Base-by-base conservation (phyloP, 2,888 invertebrate species). In the Hydrotaea cyrtoneurina region DNA sequence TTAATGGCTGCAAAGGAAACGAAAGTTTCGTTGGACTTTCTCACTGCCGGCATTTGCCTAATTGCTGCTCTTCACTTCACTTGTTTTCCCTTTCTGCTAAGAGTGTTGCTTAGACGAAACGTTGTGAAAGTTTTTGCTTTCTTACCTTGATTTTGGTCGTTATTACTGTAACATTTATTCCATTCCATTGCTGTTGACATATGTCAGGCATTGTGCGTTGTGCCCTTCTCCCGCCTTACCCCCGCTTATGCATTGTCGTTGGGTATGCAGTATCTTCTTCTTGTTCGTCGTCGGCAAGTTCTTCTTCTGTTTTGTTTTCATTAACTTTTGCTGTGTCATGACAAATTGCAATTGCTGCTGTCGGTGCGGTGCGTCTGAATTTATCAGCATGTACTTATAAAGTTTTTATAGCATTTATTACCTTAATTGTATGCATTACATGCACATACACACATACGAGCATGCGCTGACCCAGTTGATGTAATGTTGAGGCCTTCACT, bases 171-270 rank as follows among this genome's bases (percentile, higher is more conserved):
- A 15, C 21, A 46, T 46, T 69, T 46, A 46, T 69, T 62, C 31
- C 31, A 36, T 36, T 62, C 11, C 62, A 36, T 62, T 62, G 11
- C 72, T 73, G 55, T 57, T 83, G 82, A 76, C 82, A 79, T 59
- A 55, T 79, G 79, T 79, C 82, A 79, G 57, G 62, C 15, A 39
- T 72, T 78, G 71, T 19, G n/a, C 13, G n/a, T n/a, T 57, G 2
- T 64, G 43, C 26, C 23, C 78, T 26, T 50, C 71, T 43, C n/a
- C 19, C 31, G 31, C 7, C 31, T 31, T 31, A 2, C 7, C 31
- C 31, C 31, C 31, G n/a, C n/a, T n/a, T n/a, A 31, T 31, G 7
- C 31, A 31, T 7, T 31, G 2, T 31, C 3, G 31, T 53, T 66
- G 21, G 15, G 7, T 23, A 23, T 64, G 64, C 64, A 36, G 36